Base-by-base conservation (phyloP, 1,140 invertebrate genomes). In the Calliopsis andreniformis region DNA sequence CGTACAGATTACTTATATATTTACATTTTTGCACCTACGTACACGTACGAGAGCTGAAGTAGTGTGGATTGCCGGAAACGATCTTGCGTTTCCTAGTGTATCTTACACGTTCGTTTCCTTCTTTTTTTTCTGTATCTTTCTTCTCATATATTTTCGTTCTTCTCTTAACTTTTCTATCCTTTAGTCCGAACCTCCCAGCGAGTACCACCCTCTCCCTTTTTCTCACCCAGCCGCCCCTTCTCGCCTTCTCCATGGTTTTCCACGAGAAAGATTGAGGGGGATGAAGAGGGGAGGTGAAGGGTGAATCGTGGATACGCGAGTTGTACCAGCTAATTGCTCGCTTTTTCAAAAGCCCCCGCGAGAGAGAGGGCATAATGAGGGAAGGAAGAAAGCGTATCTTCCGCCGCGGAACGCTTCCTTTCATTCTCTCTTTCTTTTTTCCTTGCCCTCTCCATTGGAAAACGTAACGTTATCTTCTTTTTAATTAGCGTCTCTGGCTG, bases 31-130 rank as follows among this genome's bases (percentile, higher is more conserved):
- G 69, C 76, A 78, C 75, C 67, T 77, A 83, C 73, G 76, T 82
- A 76, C 73, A 83, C 80, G 68, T 82, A 83, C 80, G 68, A 83
- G 64, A 78, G 77, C 76, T 82, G 76, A 83, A 80, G 82, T 83
- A 83, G 82, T 82, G 45, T 77, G 67, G 28, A 77, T 83, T 82
- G 80, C 35, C 77, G 80, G 69, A 71, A 82, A 77, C 76, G 62
- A 78, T 64, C 80, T 84, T 76, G 51, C 75, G 83, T 85, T 55
- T 79, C 79, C 71, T 75, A 75, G 75, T 82, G 78, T 78, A 51
- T 80, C 55, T 72, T 61, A 71, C 55, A 63, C 59, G 69, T 68
- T 77, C 53, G 61, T 75, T 63, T 69, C 47, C 23, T 32, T 47
- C 43, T 14, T n/a, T 45, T 6, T 42, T n/a, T 28, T 18, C 72